These are phyloP conservation scores for Popillia japonica DNA, from an alignment of 1,140 invertebrate genomes.

Conservation along the genomic window DNA sequence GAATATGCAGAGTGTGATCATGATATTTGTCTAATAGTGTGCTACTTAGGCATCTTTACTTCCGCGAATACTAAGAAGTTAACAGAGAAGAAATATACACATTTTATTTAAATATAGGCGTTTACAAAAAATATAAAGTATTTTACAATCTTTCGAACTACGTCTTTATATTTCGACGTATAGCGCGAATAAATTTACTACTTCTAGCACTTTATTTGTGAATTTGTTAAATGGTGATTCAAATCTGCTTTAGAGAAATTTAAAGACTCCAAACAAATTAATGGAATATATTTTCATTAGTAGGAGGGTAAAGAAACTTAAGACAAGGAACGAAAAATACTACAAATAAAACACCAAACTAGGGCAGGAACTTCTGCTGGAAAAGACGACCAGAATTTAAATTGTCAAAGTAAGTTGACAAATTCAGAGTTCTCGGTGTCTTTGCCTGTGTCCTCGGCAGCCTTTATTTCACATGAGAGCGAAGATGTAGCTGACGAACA, in stretches of 20 bases:
- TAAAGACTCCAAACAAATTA: not conserved
- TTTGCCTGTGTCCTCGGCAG: not conserved
- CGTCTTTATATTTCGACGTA: not conserved
- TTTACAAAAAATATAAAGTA: too few species aligned
- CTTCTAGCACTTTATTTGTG: too few species aligned
- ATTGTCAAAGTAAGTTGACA: constrained; percentile 30
- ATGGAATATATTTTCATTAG: constrained; percentile 3
- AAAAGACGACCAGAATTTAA: constrained; percentile 17
- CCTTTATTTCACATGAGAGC: constrained; percentile 4
- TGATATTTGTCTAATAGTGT: too few species aligned
- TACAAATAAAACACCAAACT: not conserved
- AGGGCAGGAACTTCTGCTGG: not conserved
- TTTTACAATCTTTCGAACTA: too few species aligned
- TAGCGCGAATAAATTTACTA: not conserved
- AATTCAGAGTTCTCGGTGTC: not conserved
- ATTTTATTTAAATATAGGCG: too few species aligned
- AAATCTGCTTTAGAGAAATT: not conserved
- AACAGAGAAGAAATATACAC: too few species aligned
- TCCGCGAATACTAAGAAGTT: too few species aligned
- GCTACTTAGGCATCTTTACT: too few species aligned
- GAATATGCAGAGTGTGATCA: too few species aligned
- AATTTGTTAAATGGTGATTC: not conserved
- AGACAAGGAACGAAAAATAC: not conserved
- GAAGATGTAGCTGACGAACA: not conserved
- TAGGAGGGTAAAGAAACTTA: not conserved